Evolutionary conservation across 2,113 vertebrate species (phyloP), one percentile per base, ranked within the genome.

Genomic region (Psilopsiagon aurifrons): DNA sequence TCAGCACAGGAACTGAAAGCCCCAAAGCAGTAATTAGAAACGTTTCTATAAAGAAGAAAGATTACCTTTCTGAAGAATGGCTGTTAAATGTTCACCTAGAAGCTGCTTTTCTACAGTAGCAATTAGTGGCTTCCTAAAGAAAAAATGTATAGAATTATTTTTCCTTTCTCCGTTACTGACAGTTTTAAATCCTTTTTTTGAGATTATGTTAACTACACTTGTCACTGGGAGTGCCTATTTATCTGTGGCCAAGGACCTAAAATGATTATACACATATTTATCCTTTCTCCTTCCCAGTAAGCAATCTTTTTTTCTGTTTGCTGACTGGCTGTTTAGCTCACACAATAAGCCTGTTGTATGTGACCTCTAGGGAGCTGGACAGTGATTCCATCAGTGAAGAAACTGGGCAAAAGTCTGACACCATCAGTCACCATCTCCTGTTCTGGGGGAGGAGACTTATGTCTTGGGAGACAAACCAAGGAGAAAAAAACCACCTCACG

Each of bases 51-150:
- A 95, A 88, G 86, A 92, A 83, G 81, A 70, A 78, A 73, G 73
- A 94, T 95, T 98, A 99, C 99, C 99, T 99, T 99, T 99, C 96
- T 99, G 99, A 91, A 99, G 98, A 97, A 99, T 99, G 75, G 99
- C 97, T 63, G 99, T 98, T 97, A 99, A 98, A 97, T 99, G 99
- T 99, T 99, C 99, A 96, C 99, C 99, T 95, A 99, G 98, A 95
- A 99, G 97, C 90, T 99, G 99, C 93, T 99, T 99, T 98, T 99
- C 99, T 97, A 99, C 99, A 87, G 99, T 99, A 88, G 99, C 99
- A 97, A 99, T 99, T 95, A 99, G 98, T 83, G 99, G 98, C 98
- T 99, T 99, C 98, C 99, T 99, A 97, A 49, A 97, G 96, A 84
- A 95, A 67, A 98, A 94, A 92, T 1, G 43, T 96, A 97, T 90